These are phyloP conservation scores for Megalonaias nervosa DNA, from an alignment of 1,140 invertebrate genomes.

Conservation along the genomic window DNA sequence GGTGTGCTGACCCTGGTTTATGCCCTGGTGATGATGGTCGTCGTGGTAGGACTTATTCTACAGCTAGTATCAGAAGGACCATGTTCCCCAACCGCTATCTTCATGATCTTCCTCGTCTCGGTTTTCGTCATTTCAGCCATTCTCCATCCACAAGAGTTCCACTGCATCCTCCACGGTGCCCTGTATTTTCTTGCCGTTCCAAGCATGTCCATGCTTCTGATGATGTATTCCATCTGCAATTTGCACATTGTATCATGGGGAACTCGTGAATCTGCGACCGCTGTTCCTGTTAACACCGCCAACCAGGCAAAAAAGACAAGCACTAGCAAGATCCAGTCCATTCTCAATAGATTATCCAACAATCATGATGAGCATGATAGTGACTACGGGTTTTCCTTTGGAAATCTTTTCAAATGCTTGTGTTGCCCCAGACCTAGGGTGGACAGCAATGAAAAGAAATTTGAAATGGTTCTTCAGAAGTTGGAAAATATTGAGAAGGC, in stretches of 20 bases:
- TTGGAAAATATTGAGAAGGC: conserved; percentile 49
- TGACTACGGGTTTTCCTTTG: conserved; percentile 61
- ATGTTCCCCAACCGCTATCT: conserved; percentile 67
- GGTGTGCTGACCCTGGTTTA: conserved; percentile 62
- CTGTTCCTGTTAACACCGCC: conserved; percentile 30
- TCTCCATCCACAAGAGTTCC: conserved; percentile 86
- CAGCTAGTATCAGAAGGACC: conserved; percentile 65
- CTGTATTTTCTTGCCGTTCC: conserved; percentile 95
- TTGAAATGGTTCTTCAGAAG: conserved; percentile 51
- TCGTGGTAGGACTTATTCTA: conserved; percentile 65
- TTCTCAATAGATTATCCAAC: conserved; percentile 37
- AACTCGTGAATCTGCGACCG: conserved; percentile 77
- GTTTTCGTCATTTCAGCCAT: conserved; percentile 80
- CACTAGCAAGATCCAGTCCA: conserved; percentile 30
- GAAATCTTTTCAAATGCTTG: conserved; percentile 60
- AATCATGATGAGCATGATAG: conserved; percentile 43
- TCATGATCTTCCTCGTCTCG: conserved; percentile 63
- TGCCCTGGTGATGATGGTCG: conserved; percentile 68
- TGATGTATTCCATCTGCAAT: conserved; percentile 93
- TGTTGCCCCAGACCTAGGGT: conserved; percentile 53
- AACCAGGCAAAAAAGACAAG: conserved; percentile 21
- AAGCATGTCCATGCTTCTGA: conserved; percentile 95
- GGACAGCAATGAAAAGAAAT: conserved; percentile 36
- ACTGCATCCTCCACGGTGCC: conserved; percentile 82
- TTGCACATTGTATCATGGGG: conserved; percentile 94